Evolutionary conservation across 2,113 vertebrate genomes (phyloP).

Genomic region (Paraplagusia blochii): DNA sequence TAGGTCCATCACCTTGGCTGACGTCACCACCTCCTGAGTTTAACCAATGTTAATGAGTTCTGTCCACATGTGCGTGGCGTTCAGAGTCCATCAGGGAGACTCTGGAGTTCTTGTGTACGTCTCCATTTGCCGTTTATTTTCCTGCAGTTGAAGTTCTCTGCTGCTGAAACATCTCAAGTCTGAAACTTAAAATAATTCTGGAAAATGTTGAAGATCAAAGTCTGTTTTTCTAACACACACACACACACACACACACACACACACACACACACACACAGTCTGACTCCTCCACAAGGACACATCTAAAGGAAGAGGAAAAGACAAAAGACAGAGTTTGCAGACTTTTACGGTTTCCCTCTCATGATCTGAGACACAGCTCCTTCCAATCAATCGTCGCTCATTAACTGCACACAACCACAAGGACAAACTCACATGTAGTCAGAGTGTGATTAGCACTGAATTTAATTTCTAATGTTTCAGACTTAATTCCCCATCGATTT

Average conservation of each 20-base stretch:
- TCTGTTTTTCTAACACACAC: not conserved
- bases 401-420: slow-evolving; percentile 43
- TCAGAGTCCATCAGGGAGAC: no score
- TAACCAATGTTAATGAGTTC: no score
- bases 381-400: slow-evolving; percentile 32
- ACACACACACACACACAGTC: slow-evolving; percentile 10
- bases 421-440: slow-evolving; percentile 39
- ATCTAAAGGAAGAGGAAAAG: slow-evolving; percentile 21
- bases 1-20: no score
- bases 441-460: slow-evolving; percentile 49
- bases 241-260: not conserved
- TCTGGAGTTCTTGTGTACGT: no score
- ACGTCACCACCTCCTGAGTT: no score
- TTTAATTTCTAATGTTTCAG: slow-evolving; percentile 38
- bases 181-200: no score
- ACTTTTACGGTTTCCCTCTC: slow-evolving; percentile 20
- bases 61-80: no score
- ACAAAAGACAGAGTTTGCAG: slow-evolving; percentile 13
- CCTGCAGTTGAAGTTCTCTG: no score
- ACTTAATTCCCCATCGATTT: slow-evolving; percentile 39
- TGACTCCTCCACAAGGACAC: slow-evolving; percentile 11
- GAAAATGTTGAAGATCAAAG: no score
- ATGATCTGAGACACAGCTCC: slow-evolving; percentile 35
- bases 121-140: no score
- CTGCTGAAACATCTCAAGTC: no score